Evolutionary conservation across 23 tunicate species (phyloP).

Genomic region (Ascidia mentula): DNA sequence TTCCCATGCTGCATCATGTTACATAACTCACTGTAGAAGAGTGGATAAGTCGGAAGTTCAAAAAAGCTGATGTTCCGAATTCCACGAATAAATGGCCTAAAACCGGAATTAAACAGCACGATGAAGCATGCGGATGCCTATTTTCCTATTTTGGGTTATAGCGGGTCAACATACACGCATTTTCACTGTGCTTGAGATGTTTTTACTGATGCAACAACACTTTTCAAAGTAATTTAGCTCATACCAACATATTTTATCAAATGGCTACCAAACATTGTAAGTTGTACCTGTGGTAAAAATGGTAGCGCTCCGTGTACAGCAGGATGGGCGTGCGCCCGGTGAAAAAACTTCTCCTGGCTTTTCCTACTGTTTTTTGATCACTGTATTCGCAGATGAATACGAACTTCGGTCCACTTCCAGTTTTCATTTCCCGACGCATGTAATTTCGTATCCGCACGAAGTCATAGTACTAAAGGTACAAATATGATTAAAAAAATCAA

Average conservation of each 20-base stretch:
- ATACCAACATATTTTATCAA: too few species aligned
- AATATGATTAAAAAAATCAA: not conserved
- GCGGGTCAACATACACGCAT: too few species aligned
- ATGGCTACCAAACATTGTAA: too few species aligned
- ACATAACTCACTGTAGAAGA: conserved; percentile 76
- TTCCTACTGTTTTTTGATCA: conserved; percentile 48
- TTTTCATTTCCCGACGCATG: conserved; percentile 60
- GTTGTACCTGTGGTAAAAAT: conserved; percentile 67
- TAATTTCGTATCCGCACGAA: conserved; percentile 66
- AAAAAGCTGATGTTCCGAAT: conserved; percentile 63
- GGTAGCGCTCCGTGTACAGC: conserved; percentile 92
- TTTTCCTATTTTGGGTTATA: too few species aligned
- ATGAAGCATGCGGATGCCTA: too few species aligned
- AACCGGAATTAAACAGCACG: not conserved
- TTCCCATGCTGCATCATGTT: conserved; percentile 48
- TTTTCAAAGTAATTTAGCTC: too few species aligned
- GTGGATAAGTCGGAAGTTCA: conserved; percentile 88
- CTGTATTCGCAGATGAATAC: conserved; percentile 66
- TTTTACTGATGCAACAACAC: too few species aligned
- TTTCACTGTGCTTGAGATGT: too few species aligned
- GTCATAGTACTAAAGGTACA: conserved; percentile 56
- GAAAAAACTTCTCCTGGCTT: conserved; percentile 54
- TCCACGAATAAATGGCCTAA: conserved; percentile 55
- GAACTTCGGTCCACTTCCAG: conserved; percentile 45
- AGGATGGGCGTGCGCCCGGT: conserved; percentile 52